Conservation (phyloP, 2,113 vertebrate species). For the Sciurus niger region DNA sequence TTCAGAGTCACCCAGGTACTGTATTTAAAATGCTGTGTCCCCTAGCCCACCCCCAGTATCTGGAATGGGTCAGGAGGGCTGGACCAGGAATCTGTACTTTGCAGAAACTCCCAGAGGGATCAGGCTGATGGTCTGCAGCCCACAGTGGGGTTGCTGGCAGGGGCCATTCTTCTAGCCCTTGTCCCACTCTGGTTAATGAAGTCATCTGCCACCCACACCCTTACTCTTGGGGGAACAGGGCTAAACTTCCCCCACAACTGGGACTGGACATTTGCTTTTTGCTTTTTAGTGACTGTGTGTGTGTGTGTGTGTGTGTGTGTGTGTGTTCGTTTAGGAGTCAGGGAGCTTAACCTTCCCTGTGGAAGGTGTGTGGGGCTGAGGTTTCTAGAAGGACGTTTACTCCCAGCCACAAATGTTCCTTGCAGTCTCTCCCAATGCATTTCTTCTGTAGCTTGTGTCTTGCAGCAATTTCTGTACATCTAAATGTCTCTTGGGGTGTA, state of each 20-base stretch:
- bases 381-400: constrained; percentile 22
- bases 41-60: no score
- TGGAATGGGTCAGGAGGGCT: neutral
- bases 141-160: neutral
- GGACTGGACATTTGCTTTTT: neutral
- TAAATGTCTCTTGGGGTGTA: constrained; percentile 46
- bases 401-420: neutral
- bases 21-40: neutral
- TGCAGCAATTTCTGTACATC: neutral
- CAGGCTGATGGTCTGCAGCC: neutral
- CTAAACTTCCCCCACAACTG: neutral
- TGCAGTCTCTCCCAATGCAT: neutral
- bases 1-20: neutral
- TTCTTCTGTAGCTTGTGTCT: neutral
- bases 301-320: neutral
- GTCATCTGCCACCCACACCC: neutral
- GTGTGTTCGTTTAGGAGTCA: neutral
- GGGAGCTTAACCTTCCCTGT: neutral
- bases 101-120: neutral
- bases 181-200: neutral
- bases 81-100: neutral
- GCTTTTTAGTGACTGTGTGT: neutral
- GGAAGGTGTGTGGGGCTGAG: neutral
- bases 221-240: neutral
- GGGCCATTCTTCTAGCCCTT: no score